Conservation (phyloP, 2,113 vertebrate species). For the Pardalotus punctatus region DNA sequence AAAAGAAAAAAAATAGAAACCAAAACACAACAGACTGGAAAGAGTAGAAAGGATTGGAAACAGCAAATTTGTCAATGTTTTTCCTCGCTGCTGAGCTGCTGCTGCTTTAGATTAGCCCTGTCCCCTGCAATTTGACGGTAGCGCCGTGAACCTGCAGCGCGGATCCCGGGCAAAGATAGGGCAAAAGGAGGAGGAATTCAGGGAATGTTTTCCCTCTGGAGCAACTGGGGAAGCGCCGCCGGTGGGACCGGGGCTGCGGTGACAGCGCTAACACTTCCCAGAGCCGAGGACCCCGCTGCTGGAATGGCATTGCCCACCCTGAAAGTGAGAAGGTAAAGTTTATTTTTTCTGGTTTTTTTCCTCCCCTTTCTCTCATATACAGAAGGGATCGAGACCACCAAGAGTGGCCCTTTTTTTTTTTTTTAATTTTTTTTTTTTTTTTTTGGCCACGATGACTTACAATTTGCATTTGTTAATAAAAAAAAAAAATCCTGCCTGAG, state of each 20-base stretch:
- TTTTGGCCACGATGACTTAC: slow-evolving; percentile 65
- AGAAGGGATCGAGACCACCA: slow-evolving; percentile 86
- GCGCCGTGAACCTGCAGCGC: slow-evolving; percentile 63
- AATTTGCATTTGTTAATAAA: slow-evolving; percentile 78
- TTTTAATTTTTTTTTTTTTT: slow-evolving; percentile 44
- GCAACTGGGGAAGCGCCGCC: slow-evolving; percentile 36
- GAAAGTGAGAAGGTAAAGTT: slow-evolving; percentile 91
- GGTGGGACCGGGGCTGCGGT: slow-evolving; percentile 69
- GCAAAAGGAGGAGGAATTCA: slow-evolving; percentile 67
- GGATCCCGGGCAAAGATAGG: slow-evolving; percentile 56
- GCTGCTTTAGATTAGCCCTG: slow-evolving; percentile 70
- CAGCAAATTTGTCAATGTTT: slow-evolving; percentile 31
- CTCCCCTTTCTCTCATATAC: slow-evolving; percentile 73
- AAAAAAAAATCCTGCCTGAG: slow-evolving; percentile 59
- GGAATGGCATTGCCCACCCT: slow-evolving; percentile 95
- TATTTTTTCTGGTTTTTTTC: slow-evolving; percentile 88
- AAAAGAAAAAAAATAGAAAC: not conserved
- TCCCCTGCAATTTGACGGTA: slow-evolving; percentile 74
- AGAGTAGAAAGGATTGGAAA: slow-evolving; percentile 45
- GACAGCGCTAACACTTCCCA: slow-evolving; percentile 97
- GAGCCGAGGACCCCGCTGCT: slow-evolving; percentile 79
- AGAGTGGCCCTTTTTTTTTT: slow-evolving; percentile 64
- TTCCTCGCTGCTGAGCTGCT: not conserved
- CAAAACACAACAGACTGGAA: slow-evolving; percentile 21
- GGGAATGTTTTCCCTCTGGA: slow-evolving; percentile 77